Conservation (phyloP, 2,888 invertebrate species). For the Andrena minutula region DNA sequence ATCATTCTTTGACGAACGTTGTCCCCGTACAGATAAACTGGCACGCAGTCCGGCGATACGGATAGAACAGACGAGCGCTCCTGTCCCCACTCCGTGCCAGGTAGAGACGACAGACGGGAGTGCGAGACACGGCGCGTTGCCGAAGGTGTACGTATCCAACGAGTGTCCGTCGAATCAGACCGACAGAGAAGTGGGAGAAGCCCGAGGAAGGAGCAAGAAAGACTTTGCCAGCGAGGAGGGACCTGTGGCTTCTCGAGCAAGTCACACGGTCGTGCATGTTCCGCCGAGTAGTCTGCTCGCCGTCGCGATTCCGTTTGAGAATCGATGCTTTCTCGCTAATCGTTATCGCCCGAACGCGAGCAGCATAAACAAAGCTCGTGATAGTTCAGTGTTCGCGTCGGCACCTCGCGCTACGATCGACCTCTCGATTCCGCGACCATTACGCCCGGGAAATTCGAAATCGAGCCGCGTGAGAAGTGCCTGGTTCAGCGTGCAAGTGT, state of each 20-base stretch:
- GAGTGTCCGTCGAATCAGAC: constrained; percentile 48
- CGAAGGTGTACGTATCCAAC: constrained; percentile 76
- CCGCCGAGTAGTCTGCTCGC: constrained; percentile 55
- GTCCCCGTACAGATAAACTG: neutral
- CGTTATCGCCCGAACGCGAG: neutral
- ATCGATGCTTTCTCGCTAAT: constrained; percentile 30
- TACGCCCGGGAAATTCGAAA: constrained; percentile 2
- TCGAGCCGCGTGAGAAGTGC: neutral
- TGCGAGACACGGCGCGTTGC: constrained; percentile 74
- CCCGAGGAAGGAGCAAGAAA: constrained; percentile 56
- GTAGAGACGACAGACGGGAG: constrained; percentile 72
- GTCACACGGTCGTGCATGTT: constrained; percentile 72
- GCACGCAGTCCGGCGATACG: neutral
- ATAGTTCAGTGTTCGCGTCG: neutral
- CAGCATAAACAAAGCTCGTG: neutral
- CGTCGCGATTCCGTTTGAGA: constrained; percentile 31
- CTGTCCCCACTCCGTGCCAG: constrained; percentile 54
- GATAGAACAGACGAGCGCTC: constrained; percentile 23
- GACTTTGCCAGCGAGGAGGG: constrained; percentile 65
- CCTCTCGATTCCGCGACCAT: too few species aligned
- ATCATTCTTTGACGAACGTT: neutral
- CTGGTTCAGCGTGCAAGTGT: too few species aligned
- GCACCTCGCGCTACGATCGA: too few species aligned
- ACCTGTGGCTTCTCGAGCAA: constrained; percentile 75
- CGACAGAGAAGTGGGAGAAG: constrained; percentile 55